Conservation (phyloP, 2,888 invertebrate species). For the Stenotaenia linearis region DNA sequence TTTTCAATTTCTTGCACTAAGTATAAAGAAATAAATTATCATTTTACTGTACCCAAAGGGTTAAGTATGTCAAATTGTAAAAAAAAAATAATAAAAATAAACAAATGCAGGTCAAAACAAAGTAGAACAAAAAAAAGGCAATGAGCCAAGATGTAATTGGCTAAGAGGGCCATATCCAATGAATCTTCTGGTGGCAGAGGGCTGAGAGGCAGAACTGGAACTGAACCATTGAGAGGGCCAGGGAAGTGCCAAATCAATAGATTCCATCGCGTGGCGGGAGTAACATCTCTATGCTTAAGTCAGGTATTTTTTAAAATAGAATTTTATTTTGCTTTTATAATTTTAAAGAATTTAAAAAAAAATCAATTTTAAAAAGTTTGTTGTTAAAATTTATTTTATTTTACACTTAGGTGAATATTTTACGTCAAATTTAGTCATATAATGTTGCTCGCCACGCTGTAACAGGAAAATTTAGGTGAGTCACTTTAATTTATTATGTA, state of each 20-base stretch:
- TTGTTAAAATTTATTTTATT: too few species aligned
- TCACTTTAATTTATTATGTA: too few species aligned
- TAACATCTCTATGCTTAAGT: neutral
- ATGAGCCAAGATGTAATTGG: constrained; percentile 10
- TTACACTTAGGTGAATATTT: neutral
- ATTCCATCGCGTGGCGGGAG: constrained; percentile 7
- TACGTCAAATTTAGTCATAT: neutral
- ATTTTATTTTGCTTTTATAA: neutral
- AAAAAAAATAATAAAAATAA: neutral
- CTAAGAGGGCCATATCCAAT: constrained; percentile 2
- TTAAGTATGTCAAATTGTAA: neutral
- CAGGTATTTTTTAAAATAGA: neutral
- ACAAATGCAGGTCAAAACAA: neutral
- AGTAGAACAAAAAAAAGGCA: constrained; percentile 6
- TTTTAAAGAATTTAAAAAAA: neutral
- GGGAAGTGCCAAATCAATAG: constrained; percentile 22
- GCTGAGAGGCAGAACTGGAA: constrained; percentile 23
- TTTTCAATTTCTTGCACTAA: neutral
- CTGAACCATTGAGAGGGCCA: constrained; percentile 2
- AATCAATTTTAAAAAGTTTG: neutral
- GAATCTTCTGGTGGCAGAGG: constrained; percentile 17
- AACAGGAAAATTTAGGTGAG: too few species aligned
- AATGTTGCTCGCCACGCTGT: neutral
- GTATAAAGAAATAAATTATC: neutral
- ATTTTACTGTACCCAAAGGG: neutral